These are phyloP conservation scores for Indicator maculatus DNA, from an alignment of 2,113 vertebrate genomes.

Conservation along the genomic window DNA sequence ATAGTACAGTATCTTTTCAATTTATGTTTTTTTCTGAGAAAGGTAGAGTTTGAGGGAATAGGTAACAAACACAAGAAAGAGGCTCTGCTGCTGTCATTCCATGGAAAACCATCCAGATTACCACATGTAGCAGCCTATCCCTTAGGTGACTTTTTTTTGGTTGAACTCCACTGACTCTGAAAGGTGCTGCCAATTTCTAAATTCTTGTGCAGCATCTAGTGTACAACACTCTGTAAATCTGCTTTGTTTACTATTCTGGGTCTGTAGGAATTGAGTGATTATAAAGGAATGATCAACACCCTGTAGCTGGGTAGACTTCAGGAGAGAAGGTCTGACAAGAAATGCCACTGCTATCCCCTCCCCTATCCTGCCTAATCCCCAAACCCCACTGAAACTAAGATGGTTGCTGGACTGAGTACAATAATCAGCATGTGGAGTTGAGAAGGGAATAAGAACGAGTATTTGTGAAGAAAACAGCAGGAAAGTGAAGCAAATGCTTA, in stretches of 20 bases:
- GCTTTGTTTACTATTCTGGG: background rate
- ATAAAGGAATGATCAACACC: background rate
- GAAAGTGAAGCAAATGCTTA: background rate
- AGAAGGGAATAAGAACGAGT: background rate
- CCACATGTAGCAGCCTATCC: background rate
- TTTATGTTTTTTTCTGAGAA: background rate
- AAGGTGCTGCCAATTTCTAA: background rate
- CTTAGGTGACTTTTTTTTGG: background rate
- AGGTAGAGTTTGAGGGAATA: background rate
- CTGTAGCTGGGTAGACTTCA: background rate
- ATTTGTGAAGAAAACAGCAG: background rate
- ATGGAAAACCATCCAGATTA: background rate
- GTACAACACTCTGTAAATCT: background rate
- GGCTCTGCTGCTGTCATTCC: background rate
- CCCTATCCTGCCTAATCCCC: background rate
- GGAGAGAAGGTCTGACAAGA: background rate
- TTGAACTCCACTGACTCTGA: background rate
- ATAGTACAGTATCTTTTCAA: background rate
- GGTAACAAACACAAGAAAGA: rapidly evolving
- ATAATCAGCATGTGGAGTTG: background rate
- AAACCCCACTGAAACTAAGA: background rate
- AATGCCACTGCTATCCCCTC: background rate
- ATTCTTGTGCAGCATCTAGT: background rate
- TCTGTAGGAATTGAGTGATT: background rate
- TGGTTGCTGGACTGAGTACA: background rate